phyloP scores from a whole-genome alignment of 2,797 vertebrate genomes.

The Phalloptychus januarius region DNA sequence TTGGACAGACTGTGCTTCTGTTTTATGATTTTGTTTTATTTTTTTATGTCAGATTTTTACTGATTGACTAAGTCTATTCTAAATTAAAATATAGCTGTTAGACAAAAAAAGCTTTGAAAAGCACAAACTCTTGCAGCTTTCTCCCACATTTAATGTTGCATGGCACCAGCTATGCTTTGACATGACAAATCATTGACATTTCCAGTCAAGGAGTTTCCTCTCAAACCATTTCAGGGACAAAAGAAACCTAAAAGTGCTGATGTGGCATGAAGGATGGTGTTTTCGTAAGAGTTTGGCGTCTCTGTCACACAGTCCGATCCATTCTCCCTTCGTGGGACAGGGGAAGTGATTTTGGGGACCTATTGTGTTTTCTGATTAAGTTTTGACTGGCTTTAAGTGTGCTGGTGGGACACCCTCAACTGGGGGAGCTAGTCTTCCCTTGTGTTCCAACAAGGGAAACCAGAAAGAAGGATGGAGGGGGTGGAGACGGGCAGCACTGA shows the following conservation, averaged over 20 bases:
- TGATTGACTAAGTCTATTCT: conserved; percentile 21
- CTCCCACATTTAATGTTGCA: conserved; percentile 32
- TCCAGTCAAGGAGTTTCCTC: conserved; percentile 72
- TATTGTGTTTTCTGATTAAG: conserved; percentile 72
- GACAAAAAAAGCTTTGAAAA: conserved; percentile 7
- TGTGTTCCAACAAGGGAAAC: conserved; percentile 72
- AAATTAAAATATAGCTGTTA: conserved; percentile 19
- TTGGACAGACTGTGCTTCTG: conserved; percentile 11
- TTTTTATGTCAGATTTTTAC: conserved; percentile 25
- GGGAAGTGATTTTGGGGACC: conserved; percentile 77
- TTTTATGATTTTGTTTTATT: conserved; percentile 25
- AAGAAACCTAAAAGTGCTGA: conserved; percentile 79
- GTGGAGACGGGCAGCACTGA: conserved; percentile 40
- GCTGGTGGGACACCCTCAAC: conserved; percentile 78
- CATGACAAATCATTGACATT: conserved; percentile 69
- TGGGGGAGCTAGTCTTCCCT: conserved; percentile 75
- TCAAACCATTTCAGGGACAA: conserved; percentile 56
- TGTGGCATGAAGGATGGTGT: conserved; percentile 69
- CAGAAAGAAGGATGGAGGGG: conserved; percentile 68
- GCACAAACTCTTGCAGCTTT: conserved; percentile 27
- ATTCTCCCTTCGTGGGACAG: conserved; percentile 75
- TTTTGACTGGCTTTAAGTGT: conserved; percentile 78
- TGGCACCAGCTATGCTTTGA: conserved; percentile 51
- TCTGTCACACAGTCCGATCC: conserved; percentile 67
- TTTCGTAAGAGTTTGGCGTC: conserved; percentile 74